Evolutionary conservation across 30 jellyfish, hydroid and myxozoan genomes (phyloP), one percentile per base, ranked within the genome.

Genomic region (Phacellophora camtschatica): DNA sequence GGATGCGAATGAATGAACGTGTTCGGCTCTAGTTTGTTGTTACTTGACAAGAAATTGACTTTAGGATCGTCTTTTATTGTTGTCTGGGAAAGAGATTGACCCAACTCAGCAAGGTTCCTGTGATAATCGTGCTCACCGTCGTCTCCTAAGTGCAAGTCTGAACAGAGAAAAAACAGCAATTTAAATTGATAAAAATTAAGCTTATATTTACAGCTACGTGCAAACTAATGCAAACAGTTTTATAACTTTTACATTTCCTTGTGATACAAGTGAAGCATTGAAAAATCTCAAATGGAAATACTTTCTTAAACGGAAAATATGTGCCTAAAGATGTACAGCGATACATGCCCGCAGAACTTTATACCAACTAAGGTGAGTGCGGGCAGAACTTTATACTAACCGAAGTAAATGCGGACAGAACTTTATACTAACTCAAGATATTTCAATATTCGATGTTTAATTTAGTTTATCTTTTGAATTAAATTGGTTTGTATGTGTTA

Each of bases 51-150:
- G 53, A 6, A 2, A 16, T 16, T 72, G 63, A 20, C 34, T 27
- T 34, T 55, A 20, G 88, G 90, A 34, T 79, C 90, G 50, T 79
- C 90, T 23, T 79, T 64, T 7, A 79, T 70, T 3, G 94, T n/a
- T 4, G 94, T 68, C 53, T 82, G 94, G 37, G 85, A 71, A 7
- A 68, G 29, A 7, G 94, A 56, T 35, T 79, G 61, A 2, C 83
- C 90, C 36, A 79, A 30, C 4, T 79, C 90, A n/a, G 39, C 48
- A 62, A 79, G 30, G 24, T 64, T 79, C 32, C 51, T 79, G 51
- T 63, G 69, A 57, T 79, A 66, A 2, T 79, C 90, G 51, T 79
- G 90, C 5, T 79, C 90, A 9, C 9, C 49, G 19, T 79, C 90
- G 35, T 65, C 76, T 35, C 8, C 22, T 49, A 35, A 63, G 15